Conservation (phyloP, 2,797 vertebrate species). For the Microtus californicus region DNA sequence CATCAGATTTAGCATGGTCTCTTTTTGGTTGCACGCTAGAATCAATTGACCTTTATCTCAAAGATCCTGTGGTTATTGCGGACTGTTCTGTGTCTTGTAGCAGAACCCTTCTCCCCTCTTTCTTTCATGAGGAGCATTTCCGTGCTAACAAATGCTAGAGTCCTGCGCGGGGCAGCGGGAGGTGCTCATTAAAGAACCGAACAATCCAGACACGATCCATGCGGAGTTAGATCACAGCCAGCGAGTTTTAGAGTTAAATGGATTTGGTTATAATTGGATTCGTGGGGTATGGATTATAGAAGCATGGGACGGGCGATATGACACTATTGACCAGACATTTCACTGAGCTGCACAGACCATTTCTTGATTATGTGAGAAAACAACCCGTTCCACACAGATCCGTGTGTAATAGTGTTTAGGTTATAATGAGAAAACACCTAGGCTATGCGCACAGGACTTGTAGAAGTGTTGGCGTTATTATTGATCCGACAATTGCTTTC, state of each 20-base stretch:
- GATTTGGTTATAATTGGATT: conserved; percentile 31
- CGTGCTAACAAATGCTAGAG: not conserved
- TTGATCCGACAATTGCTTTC: conserved; percentile 46
- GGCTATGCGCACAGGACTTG: not conserved
- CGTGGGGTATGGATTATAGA: not conserved
- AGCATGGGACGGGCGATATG: not conserved
- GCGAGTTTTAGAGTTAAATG: conserved; percentile 6
- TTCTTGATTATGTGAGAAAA: conserved; percentile 61
- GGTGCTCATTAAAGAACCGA: not conserved
- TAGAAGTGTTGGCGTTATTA: conserved; percentile 13
- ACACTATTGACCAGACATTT: not conserved
- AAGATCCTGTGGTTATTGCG: conserved; percentile 34
- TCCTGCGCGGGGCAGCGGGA: not conserved
- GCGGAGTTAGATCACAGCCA: not conserved
- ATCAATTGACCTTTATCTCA: conserved; percentile 44
- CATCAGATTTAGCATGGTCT: conserved; percentile 8
- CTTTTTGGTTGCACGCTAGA: conserved; percentile 5
- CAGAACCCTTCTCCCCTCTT: not conserved
- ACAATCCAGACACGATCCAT: not conserved
- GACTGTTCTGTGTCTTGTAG: not conserved
- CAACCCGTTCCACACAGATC: not conserved
- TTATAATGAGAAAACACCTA: conserved; percentile 44
- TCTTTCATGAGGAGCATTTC: conserved; percentile 36
- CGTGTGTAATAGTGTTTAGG: not conserved
- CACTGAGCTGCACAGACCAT: not conserved